Conservation (phyloP, 2,888 invertebrate genomes). For the Gerris lacustris region DNA sequence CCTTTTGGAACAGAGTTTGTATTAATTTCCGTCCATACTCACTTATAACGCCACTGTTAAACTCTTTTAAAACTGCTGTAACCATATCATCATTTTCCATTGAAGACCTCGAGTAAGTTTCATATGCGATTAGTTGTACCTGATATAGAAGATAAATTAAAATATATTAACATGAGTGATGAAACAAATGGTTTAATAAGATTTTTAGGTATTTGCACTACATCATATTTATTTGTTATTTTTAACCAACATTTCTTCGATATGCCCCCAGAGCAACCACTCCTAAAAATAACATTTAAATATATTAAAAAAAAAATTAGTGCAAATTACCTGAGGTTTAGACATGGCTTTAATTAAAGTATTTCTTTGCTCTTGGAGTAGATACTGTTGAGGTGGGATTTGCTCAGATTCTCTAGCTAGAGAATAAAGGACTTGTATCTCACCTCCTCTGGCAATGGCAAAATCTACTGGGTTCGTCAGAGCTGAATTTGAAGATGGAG, state of each 20-base stretch:
- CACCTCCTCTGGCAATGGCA: constrained; percentile 55
- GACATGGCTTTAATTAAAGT: constrained; percentile 63
- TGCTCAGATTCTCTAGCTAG: constrained; percentile 48
- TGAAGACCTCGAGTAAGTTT: not conserved
- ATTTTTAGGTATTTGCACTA: too few species aligned
- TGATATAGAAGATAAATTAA: not conserved
- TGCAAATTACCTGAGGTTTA: constrained; percentile 51
- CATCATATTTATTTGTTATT: too few species aligned
- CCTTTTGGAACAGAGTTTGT: not conserved
- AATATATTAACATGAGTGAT: not conserved
- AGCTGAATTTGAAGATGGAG: constrained; percentile 69
- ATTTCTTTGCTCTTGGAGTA: constrained; percentile 61
- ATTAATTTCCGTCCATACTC: not conserved
- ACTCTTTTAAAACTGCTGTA: not conserved
- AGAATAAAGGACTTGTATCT: constrained; percentile 60
- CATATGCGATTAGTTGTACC: constrained; percentile 4
- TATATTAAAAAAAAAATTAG: not conserved
- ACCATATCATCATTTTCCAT: not conserved
- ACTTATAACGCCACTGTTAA: not conserved
- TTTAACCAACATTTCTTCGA: too few species aligned
- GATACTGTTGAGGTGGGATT: constrained; percentile 39
- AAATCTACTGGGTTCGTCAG: constrained; percentile 59
- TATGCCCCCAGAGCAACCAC: too few species aligned
- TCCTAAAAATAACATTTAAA: too few species aligned
- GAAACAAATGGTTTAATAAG: too few species aligned